These are phyloP conservation scores for Trichechus manatus DNA, from an alignment of 2,113 vertebrate genomes.

Conservation along the genomic window DNA sequence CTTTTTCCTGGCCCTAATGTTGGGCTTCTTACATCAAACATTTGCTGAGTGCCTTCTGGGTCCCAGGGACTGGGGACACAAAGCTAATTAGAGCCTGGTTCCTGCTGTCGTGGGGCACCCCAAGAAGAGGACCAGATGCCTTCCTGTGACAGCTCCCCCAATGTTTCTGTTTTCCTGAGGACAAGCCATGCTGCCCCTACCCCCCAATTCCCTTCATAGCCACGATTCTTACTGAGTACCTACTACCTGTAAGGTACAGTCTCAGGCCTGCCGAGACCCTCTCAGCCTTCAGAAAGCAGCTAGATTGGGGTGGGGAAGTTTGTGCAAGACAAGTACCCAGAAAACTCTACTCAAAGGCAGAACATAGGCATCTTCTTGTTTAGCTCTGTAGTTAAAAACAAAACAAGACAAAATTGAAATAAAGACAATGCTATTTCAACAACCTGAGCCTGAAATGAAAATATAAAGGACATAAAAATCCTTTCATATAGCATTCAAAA, in stretches of 20 bases:
- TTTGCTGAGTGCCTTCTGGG: background rate
- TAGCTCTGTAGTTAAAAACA: background rate
- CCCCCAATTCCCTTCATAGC: background rate
- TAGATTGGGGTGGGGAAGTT: background rate
- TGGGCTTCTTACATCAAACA: background rate
- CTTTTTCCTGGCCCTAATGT: background rate
- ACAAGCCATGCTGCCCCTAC: background rate
- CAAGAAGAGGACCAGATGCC: background rate
- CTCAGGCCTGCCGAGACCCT: background rate
- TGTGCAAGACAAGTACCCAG: background rate
- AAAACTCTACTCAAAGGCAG: background rate
- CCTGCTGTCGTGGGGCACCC: background rate
- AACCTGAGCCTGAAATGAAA: slow-evolving; percentile 13
- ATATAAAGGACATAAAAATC: background rate
- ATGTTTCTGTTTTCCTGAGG: background rate
- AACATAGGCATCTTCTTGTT: background rate
- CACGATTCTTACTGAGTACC: background rate
- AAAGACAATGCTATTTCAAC: slow-evolving; percentile 7
- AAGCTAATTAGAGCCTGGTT: background rate
- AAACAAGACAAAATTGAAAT: slow-evolving; percentile 41
- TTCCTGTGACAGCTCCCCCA: background rate
- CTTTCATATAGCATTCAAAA: slow-evolving; percentile 38
- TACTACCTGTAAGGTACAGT: background rate
- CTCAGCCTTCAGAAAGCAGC: background rate
- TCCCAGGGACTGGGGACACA: background rate